These are phyloP conservation scores for Muntiacus reevesi DNA, from an alignment of 2,113 vertebrate genomes.

Conservation along the genomic window DNA sequence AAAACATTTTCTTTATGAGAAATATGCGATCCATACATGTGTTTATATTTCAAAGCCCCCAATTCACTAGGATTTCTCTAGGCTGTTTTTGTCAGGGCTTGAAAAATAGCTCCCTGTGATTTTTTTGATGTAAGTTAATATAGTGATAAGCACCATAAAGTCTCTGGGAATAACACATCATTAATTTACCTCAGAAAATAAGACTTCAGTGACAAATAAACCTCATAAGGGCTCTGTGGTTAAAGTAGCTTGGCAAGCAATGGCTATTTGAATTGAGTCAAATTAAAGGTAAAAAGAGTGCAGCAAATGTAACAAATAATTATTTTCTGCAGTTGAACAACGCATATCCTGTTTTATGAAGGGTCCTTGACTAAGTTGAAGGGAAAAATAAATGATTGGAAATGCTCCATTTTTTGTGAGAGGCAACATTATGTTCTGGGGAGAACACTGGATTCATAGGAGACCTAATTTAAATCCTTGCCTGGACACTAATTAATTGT, in stretches of 20 bases:
- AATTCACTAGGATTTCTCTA: constrained; percentile 68
- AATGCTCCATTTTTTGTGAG: constrained; percentile 43
- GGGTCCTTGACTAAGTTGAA: constrained; percentile 53
- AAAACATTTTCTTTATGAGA: constrained; percentile 75
- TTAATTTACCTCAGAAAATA: constrained; percentile 83
- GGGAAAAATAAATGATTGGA: constrained; percentile 47
- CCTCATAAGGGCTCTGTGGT: constrained; percentile 69
- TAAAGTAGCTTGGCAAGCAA: constrained; percentile 65
- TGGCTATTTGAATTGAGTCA: constrained; percentile 62
- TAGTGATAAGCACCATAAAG: constrained; percentile 80
- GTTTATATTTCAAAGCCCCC: constrained; percentile 63
- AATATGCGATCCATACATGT: constrained; percentile 54
- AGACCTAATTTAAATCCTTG: constrained; percentile 51
- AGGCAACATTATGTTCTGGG: background rate
- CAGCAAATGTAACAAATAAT: constrained; percentile 47
- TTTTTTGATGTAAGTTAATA: constrained; percentile 82
- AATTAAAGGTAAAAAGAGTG: constrained; percentile 68
- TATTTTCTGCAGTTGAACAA: constrained; percentile 61
- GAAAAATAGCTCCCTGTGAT: constrained; percentile 79
- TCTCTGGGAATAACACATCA: constrained; percentile 79
- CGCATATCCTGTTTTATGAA: constrained; percentile 59
- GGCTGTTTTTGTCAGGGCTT: constrained; percentile 77
- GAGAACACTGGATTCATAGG: background rate
- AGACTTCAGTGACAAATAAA: constrained; percentile 77
- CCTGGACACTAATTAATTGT: constrained; percentile 43